Base-by-base conservation (phyloP, 2,113 vertebrate genomes). In the Platanista minor region DNA sequence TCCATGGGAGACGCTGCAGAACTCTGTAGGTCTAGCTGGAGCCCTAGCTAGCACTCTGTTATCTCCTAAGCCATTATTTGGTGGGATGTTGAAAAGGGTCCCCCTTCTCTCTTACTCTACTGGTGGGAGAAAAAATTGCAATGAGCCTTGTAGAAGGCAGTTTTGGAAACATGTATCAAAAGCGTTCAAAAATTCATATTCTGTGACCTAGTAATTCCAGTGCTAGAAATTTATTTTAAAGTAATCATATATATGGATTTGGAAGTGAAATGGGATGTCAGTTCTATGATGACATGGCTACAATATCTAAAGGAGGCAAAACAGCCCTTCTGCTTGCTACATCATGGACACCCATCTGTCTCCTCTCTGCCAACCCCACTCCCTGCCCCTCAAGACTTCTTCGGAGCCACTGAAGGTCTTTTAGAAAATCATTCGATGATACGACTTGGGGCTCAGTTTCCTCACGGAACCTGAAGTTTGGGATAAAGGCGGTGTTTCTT, bases 181-280 rank as follows among this genome's bases (percentile, higher is more conserved):
- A 91, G 21, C 25, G 6, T 69, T 88, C 15, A 89, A 59, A 90
- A 81, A 17, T 29, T 3, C 66, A 61, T 49, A 61, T 49, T 77
- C 23, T 52, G 23, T 29, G 25, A 92, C 49, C 15, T 23, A 91
- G 61, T n/a, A 82, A 72, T 88, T 57, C 12, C 20, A 43, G 2
- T 84, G 21, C 57, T 91, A 62, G 23, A 91, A 77, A 64, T 75
- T 46, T 29, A 39, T 69, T 85, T 78, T 86, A 75, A 89, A 77
- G 66, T 17, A 54, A 15, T 43, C 3, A 0, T 52, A 14, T 59
- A 14, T 46, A 43, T 66, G 31, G 25, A 29, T 94, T 36, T 57
- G 21, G 62, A 74, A 52, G 21, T 27, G 39, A 46, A 62, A 10
- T 57, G 33, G 39, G 1, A 29, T 90, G 18, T 62, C 33, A 29